Evolutionary conservation across 2,113 vertebrate species (phyloP).

Genomic region (Phyllostomus hastatus): DNA sequence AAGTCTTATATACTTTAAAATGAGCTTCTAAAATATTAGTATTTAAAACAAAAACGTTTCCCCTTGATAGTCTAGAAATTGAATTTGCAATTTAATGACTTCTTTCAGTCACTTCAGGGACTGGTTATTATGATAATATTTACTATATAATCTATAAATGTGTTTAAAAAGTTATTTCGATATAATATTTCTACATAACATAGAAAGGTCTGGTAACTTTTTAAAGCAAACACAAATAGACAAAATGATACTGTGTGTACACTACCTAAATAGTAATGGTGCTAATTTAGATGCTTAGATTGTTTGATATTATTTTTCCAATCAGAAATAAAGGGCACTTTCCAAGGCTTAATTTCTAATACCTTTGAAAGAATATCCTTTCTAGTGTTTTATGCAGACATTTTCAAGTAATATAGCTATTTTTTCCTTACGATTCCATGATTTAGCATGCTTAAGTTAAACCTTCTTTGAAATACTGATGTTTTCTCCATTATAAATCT

Average conservation of each 20-base stretch:
- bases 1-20: not conserved
- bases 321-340: not conserved
- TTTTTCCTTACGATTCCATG: not conserved
- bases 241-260: not conserved
- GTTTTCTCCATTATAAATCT: conserved; percentile 28
- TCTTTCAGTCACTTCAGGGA: not conserved
- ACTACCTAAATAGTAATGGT: not conserved
- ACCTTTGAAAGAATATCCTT: conserved; percentile 59
- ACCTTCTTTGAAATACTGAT: not conserved
- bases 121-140: not conserved
- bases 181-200: not conserved
- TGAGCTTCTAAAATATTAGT: not conserved
- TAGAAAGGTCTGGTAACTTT: not conserved
- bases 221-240: not conserved
- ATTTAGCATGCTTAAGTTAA: not conserved
- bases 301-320: not conserved
- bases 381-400: not conserved
- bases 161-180: not conserved
- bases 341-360: conserved; percentile 34
- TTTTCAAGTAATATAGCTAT: not conserved
- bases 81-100: not conserved
- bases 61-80: not conserved
- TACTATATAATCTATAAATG: not conserved
- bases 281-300: not conserved
- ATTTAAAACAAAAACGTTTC: not conserved